phyloP scores from a whole-genome alignment of 2,797 vertebrate species.

The Adrianichthys oophorus region DNA sequence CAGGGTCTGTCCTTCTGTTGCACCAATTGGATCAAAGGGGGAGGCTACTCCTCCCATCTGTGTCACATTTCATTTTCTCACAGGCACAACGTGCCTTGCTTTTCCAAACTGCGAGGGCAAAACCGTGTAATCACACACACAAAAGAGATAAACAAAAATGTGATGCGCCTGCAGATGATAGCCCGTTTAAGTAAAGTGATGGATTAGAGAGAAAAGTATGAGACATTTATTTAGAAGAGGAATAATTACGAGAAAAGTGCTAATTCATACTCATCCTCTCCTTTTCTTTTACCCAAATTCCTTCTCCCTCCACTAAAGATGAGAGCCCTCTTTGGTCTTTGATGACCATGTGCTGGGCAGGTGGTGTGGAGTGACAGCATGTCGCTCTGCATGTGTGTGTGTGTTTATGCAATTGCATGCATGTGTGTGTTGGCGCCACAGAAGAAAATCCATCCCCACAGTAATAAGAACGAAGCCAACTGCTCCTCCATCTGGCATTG shows the following conservation, averaged over 20 bases:
- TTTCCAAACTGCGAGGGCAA: conserved; percentile 45
- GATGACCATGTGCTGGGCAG: conserved; percentile 80
- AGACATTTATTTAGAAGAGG: conserved; percentile 45
- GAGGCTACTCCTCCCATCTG: conserved; percentile 64
- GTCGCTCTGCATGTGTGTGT: conserved; percentile 48
- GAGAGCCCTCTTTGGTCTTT: conserved; percentile 66
- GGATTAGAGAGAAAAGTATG: conserved; percentile 43
- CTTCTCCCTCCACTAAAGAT: conserved; percentile 39
- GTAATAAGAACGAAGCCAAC: conserved; percentile 80
- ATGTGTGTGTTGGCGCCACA: conserved; percentile 43
- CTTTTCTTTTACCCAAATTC: conserved; percentile 36
- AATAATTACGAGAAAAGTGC: conserved; percentile 60
- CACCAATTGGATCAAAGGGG: conserved; percentile 63
- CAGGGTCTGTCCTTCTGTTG: conserved; percentile 67
- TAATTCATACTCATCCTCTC: conserved; percentile 25
- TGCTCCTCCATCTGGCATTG: conserved; percentile 80
- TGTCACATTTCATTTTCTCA: conserved; percentile 61
- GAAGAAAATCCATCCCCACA: conserved; percentile 68
- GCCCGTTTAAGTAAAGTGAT: conserved; percentile 37
- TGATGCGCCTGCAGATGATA: conserved; percentile 25
- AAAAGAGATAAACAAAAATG: conserved; percentile 6
- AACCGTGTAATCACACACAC: conserved; percentile 18
- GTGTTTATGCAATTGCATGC: conserved; percentile 30
- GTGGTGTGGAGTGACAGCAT: conserved; percentile 69
- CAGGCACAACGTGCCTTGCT: conserved; percentile 36